These are phyloP conservation scores for Nothocercus nigrocapillus DNA, from an alignment of 2,113 vertebrate genomes.

Conservation along the genomic window DNA sequence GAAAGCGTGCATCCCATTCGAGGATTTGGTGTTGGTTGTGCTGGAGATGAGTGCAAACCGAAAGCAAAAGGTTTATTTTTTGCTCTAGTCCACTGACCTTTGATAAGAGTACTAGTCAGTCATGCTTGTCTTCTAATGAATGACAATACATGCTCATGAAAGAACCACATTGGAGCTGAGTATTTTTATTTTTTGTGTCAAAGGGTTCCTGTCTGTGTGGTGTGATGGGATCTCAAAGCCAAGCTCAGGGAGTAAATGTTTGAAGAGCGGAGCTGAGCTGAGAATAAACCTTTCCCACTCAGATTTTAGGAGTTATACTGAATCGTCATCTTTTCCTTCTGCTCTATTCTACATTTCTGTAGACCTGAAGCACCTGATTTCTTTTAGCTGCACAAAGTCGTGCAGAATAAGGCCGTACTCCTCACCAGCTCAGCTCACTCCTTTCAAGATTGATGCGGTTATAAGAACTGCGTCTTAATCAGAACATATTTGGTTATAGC, in stretches of 20 bases:
- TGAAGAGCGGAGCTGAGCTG: neutral
- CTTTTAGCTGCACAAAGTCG: neutral
- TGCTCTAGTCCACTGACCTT: neutral
- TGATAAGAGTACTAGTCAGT: neutral
- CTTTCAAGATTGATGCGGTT: slow-evolving; percentile 4
- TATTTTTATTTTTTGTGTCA: neutral
- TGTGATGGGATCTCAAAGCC: neutral
- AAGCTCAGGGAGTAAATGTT: neutral
- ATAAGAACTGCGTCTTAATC: slow-evolving; percentile 23
- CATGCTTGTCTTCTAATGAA: neutral
- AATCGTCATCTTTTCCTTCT: neutral
- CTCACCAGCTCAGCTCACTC: neutral
- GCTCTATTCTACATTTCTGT: rapidly evolving
- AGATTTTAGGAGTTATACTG: neutral
- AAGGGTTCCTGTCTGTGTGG: neutral
- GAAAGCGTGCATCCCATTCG: neutral
- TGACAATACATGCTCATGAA: neutral
- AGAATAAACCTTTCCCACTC: neutral
- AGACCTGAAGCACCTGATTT: neutral
- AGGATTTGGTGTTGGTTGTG: neutral
- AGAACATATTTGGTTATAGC: slow-evolving; percentile 19
- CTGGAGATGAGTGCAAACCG: neutral
- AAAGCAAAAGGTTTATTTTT: neutral
- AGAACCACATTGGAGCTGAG: neutral
- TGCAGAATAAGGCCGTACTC: neutral